Percentiles rank a stretch among this genome's conserved stretches.
These are phyloP conservation scores for Fistularia tabacaria DNA, from an alignment of 2,797 vertebrate species.

Conservation along the genomic window DNA sequence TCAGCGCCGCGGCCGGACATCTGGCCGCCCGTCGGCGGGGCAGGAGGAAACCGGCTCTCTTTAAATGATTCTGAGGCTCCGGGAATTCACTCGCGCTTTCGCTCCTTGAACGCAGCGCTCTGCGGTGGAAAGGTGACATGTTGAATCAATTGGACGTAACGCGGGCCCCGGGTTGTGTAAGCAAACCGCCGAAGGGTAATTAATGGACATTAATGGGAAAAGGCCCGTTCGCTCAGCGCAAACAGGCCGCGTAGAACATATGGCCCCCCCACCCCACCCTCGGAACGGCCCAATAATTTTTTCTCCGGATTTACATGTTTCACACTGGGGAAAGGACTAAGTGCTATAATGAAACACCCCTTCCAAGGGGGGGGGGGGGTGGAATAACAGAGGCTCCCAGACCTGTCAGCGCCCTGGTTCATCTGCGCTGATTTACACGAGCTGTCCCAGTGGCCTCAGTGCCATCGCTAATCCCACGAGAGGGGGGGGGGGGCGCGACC, in stretches of 20 bases:
- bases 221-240: constrained; percentile 20
- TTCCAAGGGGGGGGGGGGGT: constrained; percentile 63
- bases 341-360: constrained; percentile 49
- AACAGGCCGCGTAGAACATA: constrained; percentile 38
- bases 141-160: constrained; percentile 64
- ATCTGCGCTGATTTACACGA: constrained; percentile 74
- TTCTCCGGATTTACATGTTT: constrained; percentile 53
- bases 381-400: constrained; percentile 59
- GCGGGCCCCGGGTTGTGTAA: constrained; percentile 59
- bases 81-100: constrained; percentile 49
- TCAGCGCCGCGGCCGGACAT: constrained; percentile 28
- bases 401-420: constrained; percentile 70
- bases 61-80: constrained; percentile 35
- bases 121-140: constrained; percentile 65
- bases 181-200: constrained; percentile 56
- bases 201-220: constrained; percentile 60
- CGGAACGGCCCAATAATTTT: constrained; percentile 57
- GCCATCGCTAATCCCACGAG: constrained; percentile 68
- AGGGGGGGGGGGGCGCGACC: not conserved
- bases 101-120: constrained; percentile 28
- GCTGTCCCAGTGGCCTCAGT: constrained; percentile 64
- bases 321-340: constrained; percentile 40
- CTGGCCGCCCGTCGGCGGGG: too few relatives aligned
- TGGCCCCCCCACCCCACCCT: constrained; percentile 32
- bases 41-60: constrained; percentile 28